Evolutionary conservation across 2,888 invertebrate species (phyloP).

Genomic region (Agrenia bidenticulata): DNA sequence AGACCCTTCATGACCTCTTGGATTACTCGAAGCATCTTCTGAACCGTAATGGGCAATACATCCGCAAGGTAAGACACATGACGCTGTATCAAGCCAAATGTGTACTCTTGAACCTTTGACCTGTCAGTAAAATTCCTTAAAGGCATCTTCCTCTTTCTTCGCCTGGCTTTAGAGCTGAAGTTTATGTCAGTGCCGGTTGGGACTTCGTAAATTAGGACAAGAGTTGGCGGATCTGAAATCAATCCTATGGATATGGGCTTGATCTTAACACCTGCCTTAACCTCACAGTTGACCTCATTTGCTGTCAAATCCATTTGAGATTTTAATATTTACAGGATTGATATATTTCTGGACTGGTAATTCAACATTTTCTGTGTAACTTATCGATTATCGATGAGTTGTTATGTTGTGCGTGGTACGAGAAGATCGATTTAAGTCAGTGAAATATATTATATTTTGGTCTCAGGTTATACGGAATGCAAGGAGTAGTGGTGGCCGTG

Average conservation of each 20-base stretch:
- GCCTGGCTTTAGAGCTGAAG: constrained; percentile 49
- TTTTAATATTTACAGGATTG: too few species aligned
- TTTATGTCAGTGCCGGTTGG: background rate
- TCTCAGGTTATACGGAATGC: too few species aligned
- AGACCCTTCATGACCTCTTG: constrained; percentile 56
- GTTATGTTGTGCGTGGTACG: too few species aligned
- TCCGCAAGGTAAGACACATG: constrained; percentile 56
- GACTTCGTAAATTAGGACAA: constrained; percentile 42
- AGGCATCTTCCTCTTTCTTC: constrained; percentile 58
- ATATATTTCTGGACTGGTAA: too few species aligned
- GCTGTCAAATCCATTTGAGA: too few species aligned
- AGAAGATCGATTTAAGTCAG: too few species aligned
- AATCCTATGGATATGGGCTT: constrained; percentile 41
- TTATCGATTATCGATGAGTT: too few species aligned
- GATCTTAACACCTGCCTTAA: constrained; percentile 1
- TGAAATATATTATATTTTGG: too few species aligned
- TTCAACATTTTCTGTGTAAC: too few species aligned
- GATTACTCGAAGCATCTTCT: constrained; percentile 58
- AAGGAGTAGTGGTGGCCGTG: too few species aligned
- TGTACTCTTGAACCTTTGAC: constrained; percentile 55
- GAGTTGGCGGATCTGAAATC: constrained; percentile 48
- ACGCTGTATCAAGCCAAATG: constrained; percentile 56
- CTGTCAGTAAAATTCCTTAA: constrained; percentile 57
- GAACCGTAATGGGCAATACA: constrained; percentile 56
- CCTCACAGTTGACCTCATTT: too few species aligned